Base-by-base conservation (phyloP, 1,140 invertebrate species). In the Dinoponera quadriceps region DNA sequence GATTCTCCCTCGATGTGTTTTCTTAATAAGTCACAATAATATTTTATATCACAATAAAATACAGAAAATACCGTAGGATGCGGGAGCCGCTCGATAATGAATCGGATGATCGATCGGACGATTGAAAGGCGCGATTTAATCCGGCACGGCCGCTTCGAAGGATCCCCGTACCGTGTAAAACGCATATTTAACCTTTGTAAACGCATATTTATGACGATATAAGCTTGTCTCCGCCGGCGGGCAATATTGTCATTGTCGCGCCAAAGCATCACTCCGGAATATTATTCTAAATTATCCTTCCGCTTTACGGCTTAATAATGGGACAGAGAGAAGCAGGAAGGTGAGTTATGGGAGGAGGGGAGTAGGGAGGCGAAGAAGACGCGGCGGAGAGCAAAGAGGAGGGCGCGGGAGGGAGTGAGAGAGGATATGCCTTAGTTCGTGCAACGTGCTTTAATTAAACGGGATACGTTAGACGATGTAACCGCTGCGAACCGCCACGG, bases 391-490 rank as follows among this genome's bases (percentile, higher is more conserved):
- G 60, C 38, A 27, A 22, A 38, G n/a, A 62, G 57, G 22, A 48
- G 55, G 9, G 33, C 33, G 22, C 16, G 66, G 1, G 29, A 59
- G 59, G 22, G 71, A 74, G 44, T 13, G 44, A 65, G 72, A 63
- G 60, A 20, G 82, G 68, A 59, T 57, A 51, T 83, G 54, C 69
- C 82, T 88, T 88, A 83, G 83, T 14, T 57, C 33, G 59, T 59
- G 49, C 81, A 86, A 66, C 73, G 65, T 81, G 87, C 73, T 86
- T 88, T 88, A 88, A 89, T 89, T 89, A 89, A 89, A 88, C 82
- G 66, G 62, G 82, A 82, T 86, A 84, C 82, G 73, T 86, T 86
- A 86, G 84, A 86, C 75, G 84, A 83, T 88, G 86, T 88, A 89
- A 84, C 72, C 65, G 57, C 51, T 51, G 73, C 78, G 69, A 85